Evolutionary conservation across 2,797 vertebrate species (phyloP).

Genomic region (Carcharodon carcharias): DNA sequence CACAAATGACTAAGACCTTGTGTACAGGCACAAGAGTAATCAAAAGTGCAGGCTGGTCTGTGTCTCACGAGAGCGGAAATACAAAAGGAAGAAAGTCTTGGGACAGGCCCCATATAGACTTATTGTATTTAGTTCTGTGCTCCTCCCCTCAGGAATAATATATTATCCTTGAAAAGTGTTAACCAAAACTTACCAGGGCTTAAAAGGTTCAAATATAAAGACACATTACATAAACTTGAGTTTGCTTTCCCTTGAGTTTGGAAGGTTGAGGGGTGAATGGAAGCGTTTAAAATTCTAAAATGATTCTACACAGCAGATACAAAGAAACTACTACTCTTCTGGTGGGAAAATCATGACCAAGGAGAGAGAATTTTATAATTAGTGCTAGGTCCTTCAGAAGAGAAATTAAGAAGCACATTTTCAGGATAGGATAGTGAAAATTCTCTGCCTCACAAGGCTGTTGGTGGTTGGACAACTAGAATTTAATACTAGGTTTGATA

Average conservation of each 20-base stretch:
- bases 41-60: not conserved
- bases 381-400: not conserved
- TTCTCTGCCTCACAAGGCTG: not conserved
- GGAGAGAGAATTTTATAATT: not conserved
- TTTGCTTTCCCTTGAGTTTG: not conserved
- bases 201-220: not conserved
- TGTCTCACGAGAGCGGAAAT: not conserved
- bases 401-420: not conserved
- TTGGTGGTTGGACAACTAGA: not conserved
- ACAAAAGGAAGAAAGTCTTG: not conserved
- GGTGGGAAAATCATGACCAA: not conserved
- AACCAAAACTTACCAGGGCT: not conserved
- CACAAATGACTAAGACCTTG: no score
- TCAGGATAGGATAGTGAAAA: not conserved
- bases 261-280: not conserved
- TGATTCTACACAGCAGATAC: not conserved
- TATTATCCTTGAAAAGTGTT: not conserved
- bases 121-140: not conserved
- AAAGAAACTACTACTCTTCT: not conserved
- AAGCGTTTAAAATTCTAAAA: not conserved
- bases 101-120: not conserved
- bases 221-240: not conserved
- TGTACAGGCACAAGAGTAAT: not conserved
- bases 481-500: not conserved
- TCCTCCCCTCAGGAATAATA: not conserved